Evolutionary conservation across 2,797 vertebrate species (phyloP).

Genomic region (Aldrovandia affinis): DNA sequence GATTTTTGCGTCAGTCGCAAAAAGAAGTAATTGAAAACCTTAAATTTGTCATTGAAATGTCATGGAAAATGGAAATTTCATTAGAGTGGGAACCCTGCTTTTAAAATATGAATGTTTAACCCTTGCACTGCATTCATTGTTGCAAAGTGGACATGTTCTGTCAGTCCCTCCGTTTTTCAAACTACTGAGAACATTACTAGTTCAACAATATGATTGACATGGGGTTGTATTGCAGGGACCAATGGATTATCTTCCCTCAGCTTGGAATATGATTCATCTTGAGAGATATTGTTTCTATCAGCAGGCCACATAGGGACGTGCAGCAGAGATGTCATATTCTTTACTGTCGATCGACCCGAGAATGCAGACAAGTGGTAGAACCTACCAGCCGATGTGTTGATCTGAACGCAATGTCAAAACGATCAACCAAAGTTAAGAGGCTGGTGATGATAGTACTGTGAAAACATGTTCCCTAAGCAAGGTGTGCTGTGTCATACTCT

Average conservation of each 20-base stretch:
- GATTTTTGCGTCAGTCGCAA: no score
- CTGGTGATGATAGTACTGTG: not conserved
- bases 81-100: no score
- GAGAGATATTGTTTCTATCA: no score
- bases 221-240: not conserved
- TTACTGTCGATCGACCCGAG: not conserved
- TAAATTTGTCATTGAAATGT: no score
- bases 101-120: conserved; percentile 24
- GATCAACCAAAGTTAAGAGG: not conserved
- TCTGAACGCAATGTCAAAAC: not conserved
- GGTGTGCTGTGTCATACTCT: not conserved
- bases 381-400: not conserved
- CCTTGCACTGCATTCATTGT: conserved; percentile 7
- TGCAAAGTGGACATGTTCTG: not conserved
- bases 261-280: not conserved
- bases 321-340: no score
- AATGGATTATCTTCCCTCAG: not conserved
- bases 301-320: not conserved
- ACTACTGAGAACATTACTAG: conserved; percentile 1
- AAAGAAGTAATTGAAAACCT: no score
- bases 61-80: no score
- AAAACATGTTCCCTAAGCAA: not conserved
- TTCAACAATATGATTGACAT: not conserved
- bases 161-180: not conserved
- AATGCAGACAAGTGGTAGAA: no score